phyloP scores from a whole-genome alignment of 2,113 vertebrate species.

The Australoheros scitulus region DNA sequence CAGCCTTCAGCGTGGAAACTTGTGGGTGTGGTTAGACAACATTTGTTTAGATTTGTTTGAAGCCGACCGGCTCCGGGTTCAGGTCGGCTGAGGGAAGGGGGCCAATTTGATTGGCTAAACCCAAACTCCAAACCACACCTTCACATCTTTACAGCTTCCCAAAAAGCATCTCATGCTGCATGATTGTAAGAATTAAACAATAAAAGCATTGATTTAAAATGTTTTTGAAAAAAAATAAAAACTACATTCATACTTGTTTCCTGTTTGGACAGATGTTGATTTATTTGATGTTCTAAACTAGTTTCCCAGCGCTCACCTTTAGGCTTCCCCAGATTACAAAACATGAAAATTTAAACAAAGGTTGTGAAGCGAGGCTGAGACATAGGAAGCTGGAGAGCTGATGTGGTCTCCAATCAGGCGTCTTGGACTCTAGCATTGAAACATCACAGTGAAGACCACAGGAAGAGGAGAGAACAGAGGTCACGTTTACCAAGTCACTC shows the following conservation, averaged over 20 bases:
- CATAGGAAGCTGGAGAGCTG: background rate
- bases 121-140: background rate
- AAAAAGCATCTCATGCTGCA: slow-evolving; percentile 2
- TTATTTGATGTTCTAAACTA: background rate
- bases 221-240: background rate
- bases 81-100: background rate
- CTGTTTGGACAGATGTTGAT: background rate
- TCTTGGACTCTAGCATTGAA: background rate
- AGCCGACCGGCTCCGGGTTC: background rate
- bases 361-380: background rate
- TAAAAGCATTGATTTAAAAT: background rate
- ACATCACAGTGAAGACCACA: background rate
- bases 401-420: background rate
- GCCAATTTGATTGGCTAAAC: background rate
- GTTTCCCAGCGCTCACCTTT: background rate
- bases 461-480: background rate
- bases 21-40: background rate
- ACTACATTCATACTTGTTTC: background rate
- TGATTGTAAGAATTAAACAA: background rate
- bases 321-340: background rate
- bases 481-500: background rate
- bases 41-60: background rate
- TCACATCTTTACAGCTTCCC: background rate
- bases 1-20: fast-evolving
- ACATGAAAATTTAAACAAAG: background rate